Evolutionary conservation across 1,140 invertebrate species (phyloP).

Genomic region (Pachypsylla venusta): DNA sequence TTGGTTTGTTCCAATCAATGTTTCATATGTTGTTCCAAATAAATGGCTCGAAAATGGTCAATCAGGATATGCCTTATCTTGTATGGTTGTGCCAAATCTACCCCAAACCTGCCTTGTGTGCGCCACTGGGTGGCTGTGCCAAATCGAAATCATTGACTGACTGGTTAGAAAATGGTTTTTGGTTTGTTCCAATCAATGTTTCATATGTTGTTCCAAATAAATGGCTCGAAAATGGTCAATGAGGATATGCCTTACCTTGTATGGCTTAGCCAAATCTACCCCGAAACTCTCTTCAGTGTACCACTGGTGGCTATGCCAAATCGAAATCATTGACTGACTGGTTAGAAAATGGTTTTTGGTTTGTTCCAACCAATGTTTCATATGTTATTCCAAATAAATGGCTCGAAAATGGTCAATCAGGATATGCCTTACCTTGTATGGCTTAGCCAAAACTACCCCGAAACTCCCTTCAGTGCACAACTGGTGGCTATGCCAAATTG

Average conservation of each 20-base stretch:
- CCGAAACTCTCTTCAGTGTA: too few species aligned
- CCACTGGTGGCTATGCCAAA: too few species aligned
- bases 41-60: not conserved
- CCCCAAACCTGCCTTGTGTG: too few species aligned
- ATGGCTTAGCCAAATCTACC: too few species aligned
- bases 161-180: constrained; percentile 1
- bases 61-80: not conserved
- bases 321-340: too few species aligned
- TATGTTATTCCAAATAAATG: not conserved
- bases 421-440: constrained; percentile 1
- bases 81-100: too few species aligned
- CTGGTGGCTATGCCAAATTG: too few species aligned
- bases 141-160: too few species aligned
- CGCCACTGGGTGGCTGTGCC: too few species aligned
- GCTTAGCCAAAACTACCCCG: too few species aligned
- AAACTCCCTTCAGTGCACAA: too few species aligned
- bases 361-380: not conserved
- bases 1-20: not conserved
- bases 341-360: not conserved
- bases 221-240: not conserved
- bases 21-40: not conserved
- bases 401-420: not conserved
- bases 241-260: not conserved
- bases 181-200: not conserved
- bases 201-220: constrained; percentile 1